phyloP scores from a whole-genome alignment of 1,140 invertebrate species.

The Neotoxoptera formosana region DNA sequence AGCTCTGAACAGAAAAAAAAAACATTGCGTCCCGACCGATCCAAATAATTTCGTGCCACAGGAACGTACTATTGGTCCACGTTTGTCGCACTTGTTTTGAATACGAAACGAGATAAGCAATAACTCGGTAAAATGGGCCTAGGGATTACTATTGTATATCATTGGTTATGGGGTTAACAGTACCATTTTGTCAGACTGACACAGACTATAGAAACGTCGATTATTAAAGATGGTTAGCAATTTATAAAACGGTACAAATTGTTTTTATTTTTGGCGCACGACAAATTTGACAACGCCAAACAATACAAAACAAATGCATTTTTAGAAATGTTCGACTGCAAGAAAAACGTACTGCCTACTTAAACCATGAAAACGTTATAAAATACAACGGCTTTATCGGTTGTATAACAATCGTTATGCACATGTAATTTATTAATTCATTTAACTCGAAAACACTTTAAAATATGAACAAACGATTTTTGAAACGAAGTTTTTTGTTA shows the following conservation, averaged over 20 bases:
- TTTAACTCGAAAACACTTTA: background rate
- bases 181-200: slow-evolving; percentile 8
- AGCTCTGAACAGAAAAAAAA: slow-evolving; percentile 25
- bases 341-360: background rate
- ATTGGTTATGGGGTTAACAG: background rate
- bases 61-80: slow-evolving; percentile 40
- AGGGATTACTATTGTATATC: slow-evolving; percentile 5
- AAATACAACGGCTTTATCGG: background rate
- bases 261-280: background rate
- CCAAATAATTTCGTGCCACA: background rate
- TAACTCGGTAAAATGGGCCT: slow-evolving; percentile 12
- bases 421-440: background rate
- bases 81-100: slow-evolving; percentile 41
- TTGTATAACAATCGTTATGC: background rate
- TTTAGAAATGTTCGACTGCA: background rate
- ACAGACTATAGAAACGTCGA: background rate
- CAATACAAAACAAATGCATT: too few species aligned
- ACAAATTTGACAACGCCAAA: background rate
- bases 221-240: background rate
- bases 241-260: background rate
- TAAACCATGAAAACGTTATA: background rate
- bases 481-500: too few species aligned
- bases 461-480: background rate
- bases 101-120: slow-evolving; percentile 42
- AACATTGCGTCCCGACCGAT: background rate